Percentiles rank a stretch among this genome's conserved stretches.
phyloP scores from a whole-genome alignment of 2,113 vertebrate genomes.

The Osmerus eperlanus region DNA sequence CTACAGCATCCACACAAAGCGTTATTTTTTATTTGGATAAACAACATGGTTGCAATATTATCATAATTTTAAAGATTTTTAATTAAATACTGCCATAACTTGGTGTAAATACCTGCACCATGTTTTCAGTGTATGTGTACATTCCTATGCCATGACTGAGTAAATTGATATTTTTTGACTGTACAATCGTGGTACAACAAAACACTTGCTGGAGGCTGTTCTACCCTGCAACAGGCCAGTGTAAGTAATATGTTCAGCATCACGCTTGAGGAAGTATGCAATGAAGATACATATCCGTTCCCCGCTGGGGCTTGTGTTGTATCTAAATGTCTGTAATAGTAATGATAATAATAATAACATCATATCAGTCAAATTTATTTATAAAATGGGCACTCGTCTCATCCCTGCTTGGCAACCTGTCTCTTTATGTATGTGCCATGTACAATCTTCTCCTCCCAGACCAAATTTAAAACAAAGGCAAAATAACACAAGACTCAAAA shows the following conservation, averaged over 20 bases:
- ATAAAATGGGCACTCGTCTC: conserved; percentile 17
- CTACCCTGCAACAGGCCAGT: background rate
- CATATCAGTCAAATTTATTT: too few relatives aligned
- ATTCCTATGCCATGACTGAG: too few relatives aligned
- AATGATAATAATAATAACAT: background rate
- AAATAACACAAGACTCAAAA: conserved; percentile 23
- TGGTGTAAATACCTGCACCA: too few relatives aligned
- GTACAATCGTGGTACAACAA: background rate
- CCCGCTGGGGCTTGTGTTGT: background rate
- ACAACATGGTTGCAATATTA: too few relatives aligned
- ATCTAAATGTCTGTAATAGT: conserved; percentile 37
- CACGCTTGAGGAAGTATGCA: conserved; percentile 3
- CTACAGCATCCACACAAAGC: too few relatives aligned
- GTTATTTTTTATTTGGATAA: too few relatives aligned
- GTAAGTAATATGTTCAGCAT: background rate
- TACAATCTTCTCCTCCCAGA: conserved; percentile 15
- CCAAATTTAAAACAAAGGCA: conserved; percentile 22
- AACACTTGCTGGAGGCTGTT: background rate
- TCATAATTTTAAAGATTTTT: too few relatives aligned
- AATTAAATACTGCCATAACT: too few relatives aligned
- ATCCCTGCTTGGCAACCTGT: conserved; percentile 18
- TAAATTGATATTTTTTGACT: too few relatives aligned
- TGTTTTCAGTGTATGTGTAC: too few relatives aligned
- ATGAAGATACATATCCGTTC: conserved; percentile 25
- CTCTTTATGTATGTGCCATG: conserved; percentile 31